Base-by-base conservation (phyloP, 2,888 invertebrate species). In the Eristalis pertinax region DNA sequence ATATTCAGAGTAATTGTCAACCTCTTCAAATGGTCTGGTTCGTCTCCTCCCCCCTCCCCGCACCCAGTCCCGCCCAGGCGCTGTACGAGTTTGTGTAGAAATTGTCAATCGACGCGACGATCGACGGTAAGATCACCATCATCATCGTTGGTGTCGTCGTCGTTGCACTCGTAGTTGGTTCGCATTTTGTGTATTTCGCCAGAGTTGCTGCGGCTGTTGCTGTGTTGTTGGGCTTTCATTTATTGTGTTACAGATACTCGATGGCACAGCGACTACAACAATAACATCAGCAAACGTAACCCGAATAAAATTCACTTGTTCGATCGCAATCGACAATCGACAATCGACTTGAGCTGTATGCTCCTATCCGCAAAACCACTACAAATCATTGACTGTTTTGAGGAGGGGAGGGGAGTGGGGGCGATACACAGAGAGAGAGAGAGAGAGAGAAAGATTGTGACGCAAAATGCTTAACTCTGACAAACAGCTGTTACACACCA, bases 251-350 rank as follows among this genome's bases (percentile, higher is more conserved):
- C 41, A 78, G 78, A 86, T 78, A 56, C 82, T 78, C 77, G 10
- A 38, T 13, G 11, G 10, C 10, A 35, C 10, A 35, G 13, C 78
- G 74, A 41, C 22, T 24, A 77, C 41, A 56, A 10, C 19, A 50
- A 50, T 19, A 50, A 19, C 50, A 50, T 19, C 19, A 19, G 19
- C 50, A 78, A 76, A 75, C 70, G 83, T 79, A 76, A 79, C 68
- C 83, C 87, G 87, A 87, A 87, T 80, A 76, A 87, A 76, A 87
- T 83, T 84, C 87, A 87, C 87, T 87, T 87, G 87, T 84, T 87
- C 41, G 84, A 87, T 84, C 35, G 60, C 64, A 58, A 73, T 70
- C 72, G 65, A 8, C 43, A 50, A 50, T 50, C 43, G 43, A 50
- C 50, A 50, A 50, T 50, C 50, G 60, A 26, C 60, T 60, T 75